These are phyloP conservation scores for Apodemus speciosus DNA, from an alignment of 2,113 vertebrate species.

Conservation along the genomic window DNA sequence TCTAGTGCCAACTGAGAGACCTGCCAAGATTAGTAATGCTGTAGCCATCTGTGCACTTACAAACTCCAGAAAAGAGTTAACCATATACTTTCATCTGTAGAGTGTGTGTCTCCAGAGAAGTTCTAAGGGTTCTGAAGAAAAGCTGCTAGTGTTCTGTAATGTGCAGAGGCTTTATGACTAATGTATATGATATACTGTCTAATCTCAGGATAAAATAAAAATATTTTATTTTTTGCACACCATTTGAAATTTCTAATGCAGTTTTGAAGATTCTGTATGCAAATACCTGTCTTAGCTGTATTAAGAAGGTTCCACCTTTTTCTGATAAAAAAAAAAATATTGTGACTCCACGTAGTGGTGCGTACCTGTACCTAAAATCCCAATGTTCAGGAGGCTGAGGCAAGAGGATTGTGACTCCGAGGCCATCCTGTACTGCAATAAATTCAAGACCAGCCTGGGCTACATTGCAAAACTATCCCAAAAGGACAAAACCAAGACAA, in stretches of 20 bases:
- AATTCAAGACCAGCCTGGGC: neutral
- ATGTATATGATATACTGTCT: constrained; percentile 24
- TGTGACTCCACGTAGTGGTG: too few relatives aligned
- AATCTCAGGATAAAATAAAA: constrained; percentile 6
- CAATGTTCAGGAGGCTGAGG: neutral
- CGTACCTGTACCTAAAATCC: neutral
- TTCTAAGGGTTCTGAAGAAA: constrained; percentile 59
- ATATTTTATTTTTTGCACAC: constrained; percentile 13
- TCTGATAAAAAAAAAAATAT: neutral
- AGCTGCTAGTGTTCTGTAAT: neutral
- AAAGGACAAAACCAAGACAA: neutral
- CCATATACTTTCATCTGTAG: constrained; percentile 47
- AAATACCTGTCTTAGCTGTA: neutral
- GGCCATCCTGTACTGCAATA: too few relatives aligned
- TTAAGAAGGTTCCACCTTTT: neutral
- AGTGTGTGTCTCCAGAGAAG: constrained; percentile 44
- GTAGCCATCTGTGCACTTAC: constrained; percentile 57
- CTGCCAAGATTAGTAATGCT: constrained; percentile 40
- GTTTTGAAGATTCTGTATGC: neutral
- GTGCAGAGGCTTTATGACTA: neutral
- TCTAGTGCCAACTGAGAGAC: constrained; percentile 28
- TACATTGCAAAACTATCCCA: neutral
- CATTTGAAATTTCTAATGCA: neutral
- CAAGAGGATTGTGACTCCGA: neutral
- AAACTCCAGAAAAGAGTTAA: constrained; percentile 61